Evolutionary conservation across 2,113 vertebrate species (phyloP), one percentile per base, ranked within the genome.

Genomic region (Muntiacus reevesi): DNA sequence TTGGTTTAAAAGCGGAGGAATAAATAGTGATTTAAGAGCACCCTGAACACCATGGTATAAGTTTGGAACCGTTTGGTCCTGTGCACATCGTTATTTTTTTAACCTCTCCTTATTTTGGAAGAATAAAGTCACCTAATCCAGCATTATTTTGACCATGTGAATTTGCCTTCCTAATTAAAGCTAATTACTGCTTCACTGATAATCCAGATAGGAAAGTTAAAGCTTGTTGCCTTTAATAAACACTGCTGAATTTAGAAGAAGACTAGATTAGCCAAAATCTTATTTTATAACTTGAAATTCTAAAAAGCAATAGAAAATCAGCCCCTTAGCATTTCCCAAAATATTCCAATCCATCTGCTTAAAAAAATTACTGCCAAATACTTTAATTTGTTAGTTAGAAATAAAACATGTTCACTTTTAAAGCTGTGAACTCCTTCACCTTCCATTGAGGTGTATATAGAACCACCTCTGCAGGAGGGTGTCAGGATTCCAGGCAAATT

Each of bases 311-410:
- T 62, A 95, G 76, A 74, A 97, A 94, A 95, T 64, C 94, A 97
- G 40, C 54, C 95, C 86, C 88, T 96, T 98, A 94, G 86, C 96
- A 97, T 98, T 98, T 98, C 97, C 85, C 88, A 89, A 97, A 98
- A 98, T 97, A 97, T 87, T 97, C 87, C 71, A 95, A 60, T 95
- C 96, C 97, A 97, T 98, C 97, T 98, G 97, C 91, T 95, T 98
- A 86, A 91, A 96, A 94, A 94, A 87, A 52, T 91, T 83, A 74
- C 96, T 97, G 95, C 98, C 98, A 98, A 64, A 87, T 95, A 95
- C 82, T 97, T 97, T 94, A 91, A 92, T 97, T 92, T 97, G 95
- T 97, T 97, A 71, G 93, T 88, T 88, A 94, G 89, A 97, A 97
- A 87, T 88, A 90, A 97, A 96, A 96, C 59, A 84, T 55, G 57